Evolutionary conservation across 2,113 vertebrate species (phyloP).

Genomic region (Typhlomys cinereus): DNA sequence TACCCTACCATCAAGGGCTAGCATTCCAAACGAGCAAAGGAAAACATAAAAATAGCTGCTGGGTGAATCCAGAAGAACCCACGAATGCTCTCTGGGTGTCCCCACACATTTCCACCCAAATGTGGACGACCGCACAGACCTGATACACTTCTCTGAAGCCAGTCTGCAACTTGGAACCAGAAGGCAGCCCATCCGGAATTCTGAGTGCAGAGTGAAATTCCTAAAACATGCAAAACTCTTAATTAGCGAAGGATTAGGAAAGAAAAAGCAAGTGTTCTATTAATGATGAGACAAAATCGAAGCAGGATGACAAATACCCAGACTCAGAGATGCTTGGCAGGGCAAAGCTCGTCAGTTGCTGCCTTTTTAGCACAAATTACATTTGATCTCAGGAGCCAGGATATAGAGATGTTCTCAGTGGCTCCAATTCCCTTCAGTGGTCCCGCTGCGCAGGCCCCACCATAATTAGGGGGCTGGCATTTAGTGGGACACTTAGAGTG

Average conservation of each 20-base stretch:
- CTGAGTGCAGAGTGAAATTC: slow-evolving; percentile 54
- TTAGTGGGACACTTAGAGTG: slow-evolving; percentile 62
- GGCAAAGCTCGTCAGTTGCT: slow-evolving; percentile 37
- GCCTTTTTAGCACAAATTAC: slow-evolving; percentile 67
- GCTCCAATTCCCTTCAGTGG: slow-evolving; percentile 48
- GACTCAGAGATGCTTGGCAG: slow-evolving; percentile 49
- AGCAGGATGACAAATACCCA: slow-evolving; percentile 60
- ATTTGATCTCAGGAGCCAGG: slow-evolving; percentile 63
- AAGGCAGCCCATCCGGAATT: slow-evolving; percentile 54
- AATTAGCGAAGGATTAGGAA: slow-evolving; percentile 64
- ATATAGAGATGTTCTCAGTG: slow-evolving; percentile 71
- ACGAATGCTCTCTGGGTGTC: neutral
- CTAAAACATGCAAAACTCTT: slow-evolving; percentile 60
- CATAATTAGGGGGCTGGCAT: slow-evolving; percentile 75
- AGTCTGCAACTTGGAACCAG: slow-evolving; percentile 1
- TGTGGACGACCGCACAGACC: neutral
- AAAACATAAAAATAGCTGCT: slow-evolving; percentile 35
- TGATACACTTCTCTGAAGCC: neutral
- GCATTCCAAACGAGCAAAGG: slow-evolving; percentile 67
- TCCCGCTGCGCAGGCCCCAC: slow-evolving; percentile 58
- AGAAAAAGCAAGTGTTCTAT: slow-evolving; percentile 61
- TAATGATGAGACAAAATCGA: slow-evolving; percentile 73
- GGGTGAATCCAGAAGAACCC: neutral
- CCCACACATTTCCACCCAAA: neutral
- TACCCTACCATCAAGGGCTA: slow-evolving; percentile 55